Conservation (phyloP, 2,113 vertebrate species). For the Misgurnus anguillicaudatus region DNA sequence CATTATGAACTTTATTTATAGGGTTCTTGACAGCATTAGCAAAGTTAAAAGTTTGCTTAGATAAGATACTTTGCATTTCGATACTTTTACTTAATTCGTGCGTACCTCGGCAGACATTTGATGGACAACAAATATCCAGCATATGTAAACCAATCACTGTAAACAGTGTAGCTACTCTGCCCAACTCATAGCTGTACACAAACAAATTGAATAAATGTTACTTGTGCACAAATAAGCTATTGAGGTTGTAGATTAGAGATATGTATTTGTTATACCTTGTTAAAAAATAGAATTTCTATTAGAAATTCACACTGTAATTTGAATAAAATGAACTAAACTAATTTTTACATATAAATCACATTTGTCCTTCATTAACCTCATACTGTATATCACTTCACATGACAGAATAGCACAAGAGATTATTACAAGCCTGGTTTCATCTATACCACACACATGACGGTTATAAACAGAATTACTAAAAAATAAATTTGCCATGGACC, state of each 20-base stretch:
- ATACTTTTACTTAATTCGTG: not conserved
- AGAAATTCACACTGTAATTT: not conserved
- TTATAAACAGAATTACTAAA: conserved; percentile 15
- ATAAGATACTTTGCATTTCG: not conserved
- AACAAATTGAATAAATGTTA: not conserved
- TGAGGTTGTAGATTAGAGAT: not conserved
- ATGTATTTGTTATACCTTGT: not conserved
- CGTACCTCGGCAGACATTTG: not conserved
- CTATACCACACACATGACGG: not conserved
- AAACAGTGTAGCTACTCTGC: too few relatives aligned
- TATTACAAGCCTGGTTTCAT: not conserved
- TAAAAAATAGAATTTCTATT: not conserved
- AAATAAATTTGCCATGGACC: conserved; percentile 16
- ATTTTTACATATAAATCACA: not conserved
- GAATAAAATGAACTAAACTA: not conserved
- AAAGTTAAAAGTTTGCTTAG: not conserved
- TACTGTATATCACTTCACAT: conserved; percentile 13
- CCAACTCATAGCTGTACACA: not conserved
- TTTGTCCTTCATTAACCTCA: conserved; percentile 18
- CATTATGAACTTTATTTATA: not conserved
- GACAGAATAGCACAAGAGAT: conserved; percentile 14
- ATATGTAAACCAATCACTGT: not conserved
- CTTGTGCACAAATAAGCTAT: not conserved
- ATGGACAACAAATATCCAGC: not conserved
- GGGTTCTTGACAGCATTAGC: not conserved